Evolutionary conservation across 2,113 vertebrate genomes (phyloP).

Genomic region (Orcinus orca): DNA sequence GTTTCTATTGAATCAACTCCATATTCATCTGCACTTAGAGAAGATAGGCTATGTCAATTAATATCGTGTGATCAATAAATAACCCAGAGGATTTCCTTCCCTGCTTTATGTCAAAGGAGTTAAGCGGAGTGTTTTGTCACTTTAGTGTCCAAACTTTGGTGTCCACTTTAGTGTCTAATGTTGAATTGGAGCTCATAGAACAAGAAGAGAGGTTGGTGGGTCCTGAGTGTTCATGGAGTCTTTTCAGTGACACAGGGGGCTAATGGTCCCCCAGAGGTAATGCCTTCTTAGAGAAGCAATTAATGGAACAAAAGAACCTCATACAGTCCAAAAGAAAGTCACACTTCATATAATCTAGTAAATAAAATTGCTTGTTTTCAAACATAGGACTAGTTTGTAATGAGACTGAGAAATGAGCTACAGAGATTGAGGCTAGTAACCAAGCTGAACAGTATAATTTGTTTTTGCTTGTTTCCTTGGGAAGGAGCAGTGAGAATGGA

Average conservation of each 20-base stretch:
- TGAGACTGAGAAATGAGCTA: neutral
- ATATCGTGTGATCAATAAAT: neutral
- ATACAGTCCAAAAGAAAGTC: neutral
- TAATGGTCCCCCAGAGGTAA: conserved; percentile 8
- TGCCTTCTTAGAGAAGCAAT: neutral
- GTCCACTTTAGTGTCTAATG: neutral
- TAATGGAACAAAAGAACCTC: conserved; percentile 39
- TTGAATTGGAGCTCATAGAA: neutral
- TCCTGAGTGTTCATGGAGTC: neutral
- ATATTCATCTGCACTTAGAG: neutral
- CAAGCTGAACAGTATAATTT: neutral
- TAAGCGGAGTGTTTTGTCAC: neutral
- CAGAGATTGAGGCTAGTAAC: neutral
- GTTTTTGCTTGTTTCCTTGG: neutral
- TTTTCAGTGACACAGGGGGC: neutral
- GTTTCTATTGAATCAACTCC: neutral
- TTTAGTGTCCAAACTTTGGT: neutral
- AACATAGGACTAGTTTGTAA: neutral
- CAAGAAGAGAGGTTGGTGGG: neutral
- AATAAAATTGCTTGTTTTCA: conserved; percentile 14
- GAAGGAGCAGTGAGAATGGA: neutral
- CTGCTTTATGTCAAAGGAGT: neutral
- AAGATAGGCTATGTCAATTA: neutral
- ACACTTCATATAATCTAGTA: conserved; percentile 31
- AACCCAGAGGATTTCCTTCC: neutral